Evolutionary conservation across 2,797 vertebrate species (phyloP).

Genomic region (Poeciliopsis presidionis): DNA sequence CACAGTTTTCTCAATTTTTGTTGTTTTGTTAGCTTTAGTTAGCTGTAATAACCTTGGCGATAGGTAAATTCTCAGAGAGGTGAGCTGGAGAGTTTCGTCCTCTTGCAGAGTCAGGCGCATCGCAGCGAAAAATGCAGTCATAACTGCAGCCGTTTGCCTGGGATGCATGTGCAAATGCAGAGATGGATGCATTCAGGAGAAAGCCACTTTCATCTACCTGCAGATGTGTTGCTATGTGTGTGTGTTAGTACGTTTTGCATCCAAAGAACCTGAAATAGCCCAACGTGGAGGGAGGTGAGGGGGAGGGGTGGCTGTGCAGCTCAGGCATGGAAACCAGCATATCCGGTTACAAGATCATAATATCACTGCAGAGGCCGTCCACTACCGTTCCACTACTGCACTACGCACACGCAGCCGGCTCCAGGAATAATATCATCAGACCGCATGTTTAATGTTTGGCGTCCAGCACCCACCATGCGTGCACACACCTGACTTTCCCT

Average conservation of each 20-base stretch:
- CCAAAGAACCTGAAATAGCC: conserved; percentile 88
- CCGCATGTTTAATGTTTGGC: conserved; percentile 35
- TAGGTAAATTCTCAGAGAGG: conserved; percentile 1
- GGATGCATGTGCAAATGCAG: background rate
- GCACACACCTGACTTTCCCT: conserved; percentile 19
- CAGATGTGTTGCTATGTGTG: conserved; percentile 31
- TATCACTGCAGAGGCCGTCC: conserved; percentile 84
- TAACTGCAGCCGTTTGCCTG: conserved; percentile 1
- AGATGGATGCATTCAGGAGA: conserved; percentile 1
- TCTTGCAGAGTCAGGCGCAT: conserved; percentile 50
- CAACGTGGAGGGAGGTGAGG: conserved; percentile 73
- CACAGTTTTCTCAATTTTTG: no score
- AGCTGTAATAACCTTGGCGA: no score
- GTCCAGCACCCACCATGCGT: background rate
- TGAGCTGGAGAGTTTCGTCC: conserved; percentile 41
- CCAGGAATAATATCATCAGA: conserved; percentile 16
- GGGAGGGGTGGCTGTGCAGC: conserved; percentile 82
- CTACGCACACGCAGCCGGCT: conserved; percentile 34
- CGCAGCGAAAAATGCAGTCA: conserved; percentile 18
- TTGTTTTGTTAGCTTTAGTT: no score
- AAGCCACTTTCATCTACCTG: conserved; percentile 41
- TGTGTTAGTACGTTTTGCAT: conserved; percentile 53
- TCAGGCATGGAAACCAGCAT: conserved; percentile 89
- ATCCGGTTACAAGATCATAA: conserved; percentile 95
- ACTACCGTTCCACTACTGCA: conserved; percentile 60